Evolutionary conservation across 2,888 invertebrate genomes (phyloP), one percentile per base, ranked within the genome.

Genomic region (Cantharis flavilabris): DNA sequence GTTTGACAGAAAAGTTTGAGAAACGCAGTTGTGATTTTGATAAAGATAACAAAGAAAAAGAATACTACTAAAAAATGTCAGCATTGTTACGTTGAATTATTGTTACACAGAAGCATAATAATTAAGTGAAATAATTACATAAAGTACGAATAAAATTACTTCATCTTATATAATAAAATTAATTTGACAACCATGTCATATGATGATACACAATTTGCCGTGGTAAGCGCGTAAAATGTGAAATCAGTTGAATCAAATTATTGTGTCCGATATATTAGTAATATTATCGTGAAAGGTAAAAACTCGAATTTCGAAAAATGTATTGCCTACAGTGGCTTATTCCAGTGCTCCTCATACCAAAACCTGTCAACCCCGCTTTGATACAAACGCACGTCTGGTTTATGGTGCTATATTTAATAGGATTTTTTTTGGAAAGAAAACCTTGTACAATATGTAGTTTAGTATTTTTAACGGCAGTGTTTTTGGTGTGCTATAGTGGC

Each of bases 301-400:
- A 67, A 64, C 62, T 62, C 14, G 23, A 28, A 16, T 13, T 23
- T 72, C 20, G 16, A 64, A 72, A 18, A 84, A 98, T 98, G 98
- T 98, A 98, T 91, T 98, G 98, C 91, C 92, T 98, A 86, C 98
- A 98, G 92, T 98, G 97, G 95, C 91, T 99, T 86, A 96, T 99
- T 85, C 98, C 98, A 76, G 98, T 99, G 84, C 91, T 99, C 81
- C 91, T 99, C 82, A 98, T 99, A 88, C 98, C 99, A 83, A 99
- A 98, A 89, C 98, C 99, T 75, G 93, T 98, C 81, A 98, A 99
- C 90, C 98, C 98, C 85, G 97, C 97, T 62, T 91, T 98, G 78
- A 93, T 98, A 84, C 96, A 98, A 88, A 98, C 98, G 74, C 97
- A 98, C 89, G 97, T 98, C 79, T 96, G 98, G 95, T 98, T 99